Evolutionary conservation across 2,888 invertebrate genomes (phyloP).

Genomic region (Hirudinaria manillensis): DNA sequence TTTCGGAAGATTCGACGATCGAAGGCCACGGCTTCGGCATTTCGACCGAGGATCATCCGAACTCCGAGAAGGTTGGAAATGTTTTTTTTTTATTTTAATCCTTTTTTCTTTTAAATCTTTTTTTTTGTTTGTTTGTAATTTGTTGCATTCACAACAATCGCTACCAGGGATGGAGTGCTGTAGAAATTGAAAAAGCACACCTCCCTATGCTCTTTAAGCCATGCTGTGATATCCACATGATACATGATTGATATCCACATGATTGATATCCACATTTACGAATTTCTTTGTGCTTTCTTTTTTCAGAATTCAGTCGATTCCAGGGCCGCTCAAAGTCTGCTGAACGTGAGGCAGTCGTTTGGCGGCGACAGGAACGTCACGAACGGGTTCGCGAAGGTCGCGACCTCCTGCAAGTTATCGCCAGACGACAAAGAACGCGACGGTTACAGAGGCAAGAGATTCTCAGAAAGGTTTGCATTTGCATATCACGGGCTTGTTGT

Average conservation of each 20-base stretch:
- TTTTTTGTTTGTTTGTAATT: background rate
- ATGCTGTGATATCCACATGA: too few species aligned
- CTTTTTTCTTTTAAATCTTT: background rate
- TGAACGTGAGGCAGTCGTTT: background rate
- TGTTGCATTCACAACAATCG: too few species aligned
- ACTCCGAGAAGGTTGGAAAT: background rate
- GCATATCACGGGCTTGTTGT: too few species aligned
- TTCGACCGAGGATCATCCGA: background rate
- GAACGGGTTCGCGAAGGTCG: background rate
- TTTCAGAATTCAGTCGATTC: constrained; percentile 4
- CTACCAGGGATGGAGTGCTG: too few species aligned
- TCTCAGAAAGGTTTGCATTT: constrained; percentile 1
- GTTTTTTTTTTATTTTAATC: background rate
- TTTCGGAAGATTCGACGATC: background rate
- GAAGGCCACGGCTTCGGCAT: background rate
- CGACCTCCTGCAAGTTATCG: background rate
- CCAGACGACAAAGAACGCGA: background rate
- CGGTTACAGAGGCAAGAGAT: background rate
- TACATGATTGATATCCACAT: too few species aligned
- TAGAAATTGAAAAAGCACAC: too few species aligned
- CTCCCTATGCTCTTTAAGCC: too few species aligned
- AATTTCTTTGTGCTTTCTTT: too few species aligned
- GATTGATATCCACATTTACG: too few species aligned
- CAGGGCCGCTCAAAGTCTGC: background rate
- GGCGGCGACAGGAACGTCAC: background rate